Evolutionary conservation across 2,888 invertebrate species (phyloP).

Genomic region (Pherbina coryleti): DNA sequence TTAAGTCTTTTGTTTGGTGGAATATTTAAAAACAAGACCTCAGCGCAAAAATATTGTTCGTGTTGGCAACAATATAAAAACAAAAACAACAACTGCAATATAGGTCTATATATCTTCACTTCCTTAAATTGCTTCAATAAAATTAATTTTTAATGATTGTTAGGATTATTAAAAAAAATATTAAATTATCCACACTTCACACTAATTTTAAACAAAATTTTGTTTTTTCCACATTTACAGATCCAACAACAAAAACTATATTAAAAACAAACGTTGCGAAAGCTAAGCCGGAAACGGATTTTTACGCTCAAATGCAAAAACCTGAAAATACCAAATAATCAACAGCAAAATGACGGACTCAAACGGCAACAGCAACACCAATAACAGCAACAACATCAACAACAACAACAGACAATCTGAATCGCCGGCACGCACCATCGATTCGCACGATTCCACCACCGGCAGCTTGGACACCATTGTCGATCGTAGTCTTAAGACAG

Average conservation of each 20-base stretch:
- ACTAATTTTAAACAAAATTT: background rate
- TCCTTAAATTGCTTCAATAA: background rate
- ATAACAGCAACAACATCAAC: slow-evolving; percentile 4
- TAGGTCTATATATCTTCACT: slow-evolving; percentile 1
- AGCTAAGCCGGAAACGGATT: background rate
- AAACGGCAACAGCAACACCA: slow-evolving; percentile 10
- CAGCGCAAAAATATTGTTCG: no score
- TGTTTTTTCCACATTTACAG: background rate
- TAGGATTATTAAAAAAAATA: background rate
- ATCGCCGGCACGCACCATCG: slow-evolving; percentile 67
- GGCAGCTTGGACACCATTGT: slow-evolving; percentile 68
- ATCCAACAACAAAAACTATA: background rate
- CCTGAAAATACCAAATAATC: background rate
- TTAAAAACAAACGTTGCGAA: background rate
- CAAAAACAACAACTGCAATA: background rate
- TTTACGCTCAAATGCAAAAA: background rate
- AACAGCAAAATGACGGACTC: background rate
- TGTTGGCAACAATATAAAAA: background rate
- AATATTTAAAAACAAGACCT: background rate
- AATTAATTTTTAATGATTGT: background rate
- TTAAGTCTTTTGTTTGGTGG: background rate
- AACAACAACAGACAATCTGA: slow-evolving; percentile 60
- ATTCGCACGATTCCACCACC: slow-evolving; percentile 66
- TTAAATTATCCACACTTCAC: background rate
- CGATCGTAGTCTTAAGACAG: slow-evolving; percentile 59